Percentiles rank a stretch among this genome's conserved stretches.
phyloP scores from a whole-genome alignment of 2,888 invertebrate species.

The Pammene fasciana region DNA sequence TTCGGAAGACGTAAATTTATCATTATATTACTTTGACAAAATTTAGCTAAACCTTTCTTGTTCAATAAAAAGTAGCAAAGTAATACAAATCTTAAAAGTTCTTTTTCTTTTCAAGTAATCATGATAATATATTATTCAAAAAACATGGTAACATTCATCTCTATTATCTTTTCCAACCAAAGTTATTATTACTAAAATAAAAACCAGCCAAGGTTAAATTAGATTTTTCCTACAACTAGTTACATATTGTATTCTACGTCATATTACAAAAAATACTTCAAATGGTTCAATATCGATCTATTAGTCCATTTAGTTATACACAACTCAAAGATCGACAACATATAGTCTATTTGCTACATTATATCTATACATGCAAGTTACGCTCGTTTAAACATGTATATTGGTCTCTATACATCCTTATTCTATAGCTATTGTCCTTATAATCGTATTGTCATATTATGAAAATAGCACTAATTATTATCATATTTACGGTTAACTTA shows the following conservation, averaged over 20 bases:
- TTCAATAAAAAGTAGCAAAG: conserved; percentile 11
- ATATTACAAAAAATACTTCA: conserved; percentile 36
- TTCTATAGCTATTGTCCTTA: conserved; percentile 63
- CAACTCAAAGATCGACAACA: conserved; percentile 23
- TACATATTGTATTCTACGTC: conserved; percentile 23
- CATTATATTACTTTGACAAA: conserved; percentile 56
- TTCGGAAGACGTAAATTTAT: conserved; percentile 82
- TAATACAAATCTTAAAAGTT: neutral
- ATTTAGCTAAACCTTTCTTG: conserved; percentile 25
- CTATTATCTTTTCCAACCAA: too few species aligned
- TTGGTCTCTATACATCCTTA: conserved; percentile 66
- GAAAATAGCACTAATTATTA: conserved; percentile 43
- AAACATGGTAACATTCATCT: too few species aligned
- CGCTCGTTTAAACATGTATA: conserved; percentile 47
- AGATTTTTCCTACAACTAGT: conserved; percentile 4
- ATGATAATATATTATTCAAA: neutral
- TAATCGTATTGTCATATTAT: conserved; percentile 61
- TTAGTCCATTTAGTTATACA: conserved; percentile 28
- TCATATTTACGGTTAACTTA: conserved; percentile 31
- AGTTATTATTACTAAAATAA: neutral
- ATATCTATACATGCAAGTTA: conserved; percentile 45
- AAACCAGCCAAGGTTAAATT: neutral
- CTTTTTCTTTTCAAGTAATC: neutral
- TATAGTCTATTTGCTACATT: conserved; percentile 19
- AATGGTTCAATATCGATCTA: conserved; percentile 32